Percentiles rank a stretch among this genome's conserved stretches.
These are phyloP conservation scores for Disparrhopalites patrizii DNA, from an alignment of 2,888 invertebrate species.

Conservation along the genomic window DNA sequence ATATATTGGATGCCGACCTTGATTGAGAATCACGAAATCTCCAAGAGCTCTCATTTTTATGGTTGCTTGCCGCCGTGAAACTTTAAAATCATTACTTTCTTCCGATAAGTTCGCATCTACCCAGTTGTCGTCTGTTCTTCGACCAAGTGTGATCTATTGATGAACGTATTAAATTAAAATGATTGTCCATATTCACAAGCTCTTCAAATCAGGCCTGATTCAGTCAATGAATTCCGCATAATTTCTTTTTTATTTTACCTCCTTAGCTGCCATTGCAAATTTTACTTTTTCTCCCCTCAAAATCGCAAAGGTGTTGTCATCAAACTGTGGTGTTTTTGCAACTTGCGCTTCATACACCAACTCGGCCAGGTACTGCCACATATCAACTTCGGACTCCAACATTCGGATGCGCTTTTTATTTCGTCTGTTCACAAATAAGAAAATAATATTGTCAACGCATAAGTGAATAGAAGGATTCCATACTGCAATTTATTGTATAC, in stretches of 20 bases:
- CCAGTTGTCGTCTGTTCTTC: constrained; percentile 75
- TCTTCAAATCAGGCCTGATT: constrained; percentile 4
- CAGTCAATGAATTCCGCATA: neutral
- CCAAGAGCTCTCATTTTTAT: constrained; percentile 85
- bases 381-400: constrained; percentile 79
- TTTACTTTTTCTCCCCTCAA: constrained; percentile 85
- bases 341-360: constrained; percentile 65
- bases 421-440: constrained; percentile 56
- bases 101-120: constrained; percentile 91
- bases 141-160: constrained; percentile 78
- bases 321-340: constrained; percentile 79
- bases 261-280: constrained; percentile 89
- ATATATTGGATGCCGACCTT: constrained; percentile 90
- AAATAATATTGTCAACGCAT: too few species aligned
- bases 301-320: constrained; percentile 89
- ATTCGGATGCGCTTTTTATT: constrained; percentile 82
- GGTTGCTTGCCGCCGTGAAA: constrained; percentile 87
- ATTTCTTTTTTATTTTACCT: constrained; percentile 55
- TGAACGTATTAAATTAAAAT: neutral
- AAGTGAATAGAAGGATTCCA: too few species aligned
- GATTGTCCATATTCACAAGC: neutral
- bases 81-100: constrained; percentile 92
- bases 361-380: constrained; percentile 91
- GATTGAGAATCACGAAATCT: constrained; percentile 91
- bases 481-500: neutral